Evolutionary conservation across 2,113 vertebrate species (phyloP).

Genomic region (Callionymus lyra): DNA sequence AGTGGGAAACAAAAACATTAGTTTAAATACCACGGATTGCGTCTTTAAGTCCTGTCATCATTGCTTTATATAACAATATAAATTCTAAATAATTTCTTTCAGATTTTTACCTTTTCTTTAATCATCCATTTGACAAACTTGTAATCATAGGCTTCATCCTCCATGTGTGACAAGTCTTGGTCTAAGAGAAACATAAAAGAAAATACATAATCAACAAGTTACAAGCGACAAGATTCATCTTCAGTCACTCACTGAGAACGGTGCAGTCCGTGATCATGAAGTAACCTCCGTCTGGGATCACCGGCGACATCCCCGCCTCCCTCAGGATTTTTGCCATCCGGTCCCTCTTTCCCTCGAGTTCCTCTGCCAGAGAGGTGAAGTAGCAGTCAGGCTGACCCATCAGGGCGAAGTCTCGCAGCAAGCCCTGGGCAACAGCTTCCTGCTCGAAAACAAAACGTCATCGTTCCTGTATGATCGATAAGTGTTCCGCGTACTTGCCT

Average conservation of each 20-base stretch:
- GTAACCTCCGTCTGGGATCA: constrained; percentile 91
- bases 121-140: constrained; percentile 97
- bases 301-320: constrained; percentile 75
- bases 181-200: constrained; percentile 52
- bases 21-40: no score
- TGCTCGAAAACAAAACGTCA: constrained; percentile 31
- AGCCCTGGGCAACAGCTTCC: constrained; percentile 86
- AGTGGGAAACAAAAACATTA: no score
- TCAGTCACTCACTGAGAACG: constrained; percentile 66
- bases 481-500: constrained; percentile 59
- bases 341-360: constrained; percentile 83
- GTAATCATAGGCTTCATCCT: constrained; percentile 82
- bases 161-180: constrained; percentile 76
- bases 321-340: constrained; percentile 74
- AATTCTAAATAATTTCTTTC: background rate
- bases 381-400: constrained; percentile 87
- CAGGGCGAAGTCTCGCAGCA: constrained; percentile 72
- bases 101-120: constrained; percentile 82
- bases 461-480: no score
- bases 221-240: background rate
- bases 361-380: constrained; percentile 76
- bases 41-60: no score
- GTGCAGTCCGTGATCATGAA: constrained; percentile 89
- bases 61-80: no score
- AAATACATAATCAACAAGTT: background rate